phyloP scores from a whole-genome alignment of 2,888 invertebrate genomes.

The Pandemis cinnamomeana region DNA sequence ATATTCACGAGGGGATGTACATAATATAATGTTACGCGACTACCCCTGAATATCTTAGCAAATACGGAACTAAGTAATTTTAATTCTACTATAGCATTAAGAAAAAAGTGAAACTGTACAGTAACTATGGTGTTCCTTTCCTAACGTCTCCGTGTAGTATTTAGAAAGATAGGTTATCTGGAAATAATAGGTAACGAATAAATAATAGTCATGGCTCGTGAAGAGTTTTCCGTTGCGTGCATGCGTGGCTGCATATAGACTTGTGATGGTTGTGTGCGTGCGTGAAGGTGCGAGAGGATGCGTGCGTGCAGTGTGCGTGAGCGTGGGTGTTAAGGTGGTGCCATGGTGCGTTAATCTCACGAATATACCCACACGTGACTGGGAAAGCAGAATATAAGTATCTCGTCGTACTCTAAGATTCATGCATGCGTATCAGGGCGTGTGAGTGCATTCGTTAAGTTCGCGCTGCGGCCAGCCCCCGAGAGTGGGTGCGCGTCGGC shows the following conservation, averaged over 20 bases:
- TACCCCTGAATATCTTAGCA: constrained; percentile 71
- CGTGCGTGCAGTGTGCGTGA: constrained; percentile 46
- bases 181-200: constrained; percentile 67
- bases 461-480: neutral
- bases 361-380: neutral
- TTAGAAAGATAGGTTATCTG: constrained; percentile 71
- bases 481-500: constrained; percentile 12
- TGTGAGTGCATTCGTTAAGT: neutral
- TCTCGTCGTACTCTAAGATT: neutral
- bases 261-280: constrained; percentile 22
- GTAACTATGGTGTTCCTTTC: constrained; percentile 82
- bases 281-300: constrained; percentile 45
- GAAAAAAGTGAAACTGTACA: constrained; percentile 75
- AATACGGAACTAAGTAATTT: constrained; percentile 65
- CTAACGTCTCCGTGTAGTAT: constrained; percentile 78
- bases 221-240: constrained; percentile 59
- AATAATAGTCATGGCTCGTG: constrained; percentile 60
- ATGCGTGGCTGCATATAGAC: constrained; percentile 46
- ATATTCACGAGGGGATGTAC: constrained; percentile 72
- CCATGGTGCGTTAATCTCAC: constrained; percentile 33
- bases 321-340: constrained; percentile 37
- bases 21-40: constrained; percentile 74
- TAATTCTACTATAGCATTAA: constrained; percentile 63
- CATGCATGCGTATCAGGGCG: neutral
- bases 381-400: neutral